phyloP scores from a whole-genome alignment of 1,140 invertebrate species.

The Macrostomum lignano region DNA sequence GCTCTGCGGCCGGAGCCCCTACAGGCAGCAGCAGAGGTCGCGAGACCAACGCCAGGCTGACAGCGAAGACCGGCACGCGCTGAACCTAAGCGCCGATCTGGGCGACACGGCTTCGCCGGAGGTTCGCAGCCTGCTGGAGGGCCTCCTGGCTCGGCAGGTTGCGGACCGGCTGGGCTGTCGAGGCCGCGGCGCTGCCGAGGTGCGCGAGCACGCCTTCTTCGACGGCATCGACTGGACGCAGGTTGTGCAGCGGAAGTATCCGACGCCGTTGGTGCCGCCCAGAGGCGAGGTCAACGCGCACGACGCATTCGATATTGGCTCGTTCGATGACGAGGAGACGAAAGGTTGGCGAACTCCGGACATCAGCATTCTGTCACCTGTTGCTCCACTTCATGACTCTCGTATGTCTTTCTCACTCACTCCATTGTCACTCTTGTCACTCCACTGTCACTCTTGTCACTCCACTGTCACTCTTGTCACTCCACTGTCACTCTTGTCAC shows the following conservation, averaged over 20 bases:
- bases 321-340: constrained; percentile 96
- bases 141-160: constrained; percentile 66
- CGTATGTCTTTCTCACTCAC: too few relatives aligned
- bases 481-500: too few relatives aligned
- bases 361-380: too few relatives aligned
- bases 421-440: too few relatives aligned
- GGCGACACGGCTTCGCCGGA: constrained; percentile 83
- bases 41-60: constrained; percentile 93
- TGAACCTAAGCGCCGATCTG: constrained; percentile 42
- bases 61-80: constrained; percentile 79
- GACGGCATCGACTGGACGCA: constrained; percentile 90
- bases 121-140: constrained; percentile 59
- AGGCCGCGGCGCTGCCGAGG: constrained; percentile 66
- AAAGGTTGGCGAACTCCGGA: too few relatives aligned
- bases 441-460: too few relatives aligned
- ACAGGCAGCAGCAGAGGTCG: constrained; percentile 82
- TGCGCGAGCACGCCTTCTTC: constrained; percentile 91
- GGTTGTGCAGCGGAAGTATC: constrained; percentile 85
- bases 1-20: constrained; percentile 85
- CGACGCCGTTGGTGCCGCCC: constrained; percentile 80
- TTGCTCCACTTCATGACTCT: too few relatives aligned
- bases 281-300: constrained; percentile 94
- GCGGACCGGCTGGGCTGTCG: constrained; percentile 73
- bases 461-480: too few relatives aligned
- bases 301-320: constrained; percentile 97